Evolutionary conservation across 1,140 invertebrate genomes (phyloP), one percentile per base, ranked within the genome.

Genomic region (Mya arenaria): DNA sequence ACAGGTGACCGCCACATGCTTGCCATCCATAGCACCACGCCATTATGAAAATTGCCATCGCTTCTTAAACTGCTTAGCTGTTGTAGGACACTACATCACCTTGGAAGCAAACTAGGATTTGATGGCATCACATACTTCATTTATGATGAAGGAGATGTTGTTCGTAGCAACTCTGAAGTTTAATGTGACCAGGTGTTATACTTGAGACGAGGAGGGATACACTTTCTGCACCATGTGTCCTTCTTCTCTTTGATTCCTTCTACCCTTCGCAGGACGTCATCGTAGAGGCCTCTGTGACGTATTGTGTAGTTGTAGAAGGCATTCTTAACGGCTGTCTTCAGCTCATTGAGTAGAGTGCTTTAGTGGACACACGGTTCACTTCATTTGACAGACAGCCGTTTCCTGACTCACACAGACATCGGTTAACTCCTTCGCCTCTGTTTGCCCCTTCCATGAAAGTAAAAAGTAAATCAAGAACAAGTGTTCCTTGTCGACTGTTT

Each of bases 81-180:
- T 63, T 44, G 73, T 62, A 75, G 73, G 58, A 62, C 58, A 75
- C 55, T 62, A 60, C 28, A 75, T 75, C 73, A 62, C 73, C 56
- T 75, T 37, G 65, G 73, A 37, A 75, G 73, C 73, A 75, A 75
- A 62, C 73, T 75, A 23, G 73, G 52, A 52, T 74, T 74, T 74
- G 55, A 74, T 58, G 48, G 48, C 71, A 74, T 74, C 56, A n/a
- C n/a, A n/a, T n/a, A n/a, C 30, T 17, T 13, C 17, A 15, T 63
- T 63, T n/a, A 63, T 63, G 30, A 19, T 52, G n/a, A 71, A 15
- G 23, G 68, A 52, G 39, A 82, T 82, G 41, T 39, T 74, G 69
- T 73, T 80, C 32, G n/a, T n/a, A 72, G 65, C 55, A 71, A 72
- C 74, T 68, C 55, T 65, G 58, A 79, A 79, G 41, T 84, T 83